A percentile compares a stretch with the other conserved stretches of the same genome.
Evolutionary conservation across 37 sponge, comb jelly and placozoan species (phyloP).

Genomic region (Aplysina aerophoba): DNA sequence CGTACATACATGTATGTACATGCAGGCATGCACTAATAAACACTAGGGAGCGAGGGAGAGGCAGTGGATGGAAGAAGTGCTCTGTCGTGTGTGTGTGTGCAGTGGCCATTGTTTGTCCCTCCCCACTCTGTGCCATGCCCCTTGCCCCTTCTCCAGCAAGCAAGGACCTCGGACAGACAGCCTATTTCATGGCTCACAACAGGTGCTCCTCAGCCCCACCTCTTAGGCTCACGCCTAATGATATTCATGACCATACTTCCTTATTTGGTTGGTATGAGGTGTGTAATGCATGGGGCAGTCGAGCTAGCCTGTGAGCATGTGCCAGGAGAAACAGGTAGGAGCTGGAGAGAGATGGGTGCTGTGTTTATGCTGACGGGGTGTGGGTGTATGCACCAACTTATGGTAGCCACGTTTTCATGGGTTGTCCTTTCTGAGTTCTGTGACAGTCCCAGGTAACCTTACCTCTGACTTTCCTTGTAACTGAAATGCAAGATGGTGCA

Average conservation of each 20-base stretch:
- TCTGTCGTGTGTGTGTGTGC: neutral
- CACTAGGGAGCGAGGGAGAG: too few species aligned
- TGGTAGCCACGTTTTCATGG: too few species aligned
- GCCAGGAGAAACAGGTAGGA: too few species aligned
- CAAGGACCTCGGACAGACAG: constrained; percentile 91
- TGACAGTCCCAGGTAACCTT: too few species aligned
- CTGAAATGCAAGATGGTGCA: too few species aligned
- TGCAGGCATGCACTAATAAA: too few species aligned
- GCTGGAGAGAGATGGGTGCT: neutral
- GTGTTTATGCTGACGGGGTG: neutral
- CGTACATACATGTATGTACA: neutral
- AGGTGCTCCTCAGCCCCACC: constrained; percentile 58
- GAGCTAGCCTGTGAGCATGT: too few species aligned
- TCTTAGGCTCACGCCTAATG: constrained; percentile 21
- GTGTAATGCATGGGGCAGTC: neutral
- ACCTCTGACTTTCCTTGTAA: too few species aligned
- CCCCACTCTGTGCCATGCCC: neutral
- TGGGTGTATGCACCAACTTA: too few species aligned
- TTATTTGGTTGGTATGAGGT: constrained; percentile 1
- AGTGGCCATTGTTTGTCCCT: neutral
- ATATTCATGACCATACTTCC: neutral
- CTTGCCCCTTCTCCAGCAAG: constrained; percentile 55
- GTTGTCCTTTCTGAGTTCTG: too few species aligned
- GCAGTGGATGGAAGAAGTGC: neutral
- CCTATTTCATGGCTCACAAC: constrained; percentile 99